Conservation (phyloP, 1,140 invertebrate genomes). For the Drosophila sucinea region DNA sequence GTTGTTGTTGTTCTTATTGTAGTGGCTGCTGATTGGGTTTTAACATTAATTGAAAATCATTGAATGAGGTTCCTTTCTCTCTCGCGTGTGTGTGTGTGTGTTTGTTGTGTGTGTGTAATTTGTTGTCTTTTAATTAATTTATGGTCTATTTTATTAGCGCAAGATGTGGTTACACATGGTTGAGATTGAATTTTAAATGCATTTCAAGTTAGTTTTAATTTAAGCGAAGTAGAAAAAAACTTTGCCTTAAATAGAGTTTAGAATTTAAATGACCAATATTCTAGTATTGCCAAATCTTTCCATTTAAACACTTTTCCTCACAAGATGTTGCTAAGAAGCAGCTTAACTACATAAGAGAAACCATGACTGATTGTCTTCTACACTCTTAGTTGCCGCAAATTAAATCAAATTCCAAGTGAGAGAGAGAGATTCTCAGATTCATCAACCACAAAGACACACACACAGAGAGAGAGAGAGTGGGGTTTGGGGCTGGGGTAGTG, state of each 20-base stretch:
- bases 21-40: constrained; percentile 49
- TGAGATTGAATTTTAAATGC: constrained; percentile 33
- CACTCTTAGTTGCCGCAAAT: constrained; percentile 40
- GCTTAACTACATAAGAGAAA: too few relatives aligned
- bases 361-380: constrained; percentile 7
- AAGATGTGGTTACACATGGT: constrained; percentile 22
- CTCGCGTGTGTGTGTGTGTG: background rate
- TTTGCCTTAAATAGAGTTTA: too few relatives aligned
- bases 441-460: constrained; percentile 41
- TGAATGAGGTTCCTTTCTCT: constrained; percentile 35
- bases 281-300: too few relatives aligned
- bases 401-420: constrained; percentile 50
- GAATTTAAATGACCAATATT: too few relatives aligned
- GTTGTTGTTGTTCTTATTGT: constrained; percentile 10
- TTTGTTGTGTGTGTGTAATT: constrained; percentile 8
- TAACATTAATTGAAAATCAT: constrained; percentile 71
- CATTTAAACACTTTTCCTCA: too few relatives aligned
- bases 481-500: background rate
- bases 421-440: constrained; percentile 43
- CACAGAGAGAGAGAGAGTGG: constrained; percentile 15
- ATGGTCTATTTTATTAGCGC: constrained; percentile 41
- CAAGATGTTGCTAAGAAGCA: too few relatives aligned
- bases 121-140: constrained; percentile 61
- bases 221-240: too few relatives aligned
- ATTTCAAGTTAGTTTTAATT: background rate